These are phyloP conservation scores for Cassiopea andromeda DNA, from an alignment of 30 jellyfish, hydroid and myxozoan species.

Conservation along the genomic window DNA sequence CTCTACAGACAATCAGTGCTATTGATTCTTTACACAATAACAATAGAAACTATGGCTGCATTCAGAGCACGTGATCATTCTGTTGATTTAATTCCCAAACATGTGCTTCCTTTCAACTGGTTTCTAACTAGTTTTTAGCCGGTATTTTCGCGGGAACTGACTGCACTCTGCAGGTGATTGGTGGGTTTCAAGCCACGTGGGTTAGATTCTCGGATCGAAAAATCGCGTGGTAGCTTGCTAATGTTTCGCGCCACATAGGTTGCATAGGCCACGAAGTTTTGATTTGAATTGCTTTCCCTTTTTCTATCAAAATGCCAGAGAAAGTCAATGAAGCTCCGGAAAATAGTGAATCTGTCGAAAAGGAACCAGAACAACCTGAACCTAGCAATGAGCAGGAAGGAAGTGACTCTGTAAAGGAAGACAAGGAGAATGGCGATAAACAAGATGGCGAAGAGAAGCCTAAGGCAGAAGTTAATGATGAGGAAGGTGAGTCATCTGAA, in stretches of 20 bases:
- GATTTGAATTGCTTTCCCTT: no score
- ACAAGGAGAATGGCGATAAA: slow-evolving; percentile 26
- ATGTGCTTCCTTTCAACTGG: not conserved
- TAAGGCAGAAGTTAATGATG: slow-evolving; percentile 9
- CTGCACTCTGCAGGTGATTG: slow-evolving; percentile 14
- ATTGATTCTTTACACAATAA: no score
- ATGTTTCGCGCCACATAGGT: slow-evolving; percentile 54
- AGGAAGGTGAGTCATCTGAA: slow-evolving; percentile 29
- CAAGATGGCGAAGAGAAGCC: slow-evolving; percentile 56
- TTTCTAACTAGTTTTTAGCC: slow-evolving; percentile 13
- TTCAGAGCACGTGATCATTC: not conserved
- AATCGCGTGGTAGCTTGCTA: slow-evolving; percentile 45
- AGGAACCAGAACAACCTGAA: slow-evolving; percentile 45
- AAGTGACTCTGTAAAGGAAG: slow-evolving; percentile 14
- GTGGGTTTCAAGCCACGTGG: slow-evolving; percentile 37
- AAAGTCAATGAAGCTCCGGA: slow-evolving; percentile 47
- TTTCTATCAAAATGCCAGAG: slow-evolving; percentile 52
- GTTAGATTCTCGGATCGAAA: slow-evolving; percentile 18
- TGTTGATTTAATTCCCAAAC: not conserved
- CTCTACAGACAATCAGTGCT: no score
- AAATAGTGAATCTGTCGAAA: not conserved
- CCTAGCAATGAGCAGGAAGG: slow-evolving; percentile 30
- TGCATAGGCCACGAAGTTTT: not conserved
- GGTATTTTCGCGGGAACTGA: slow-evolving; percentile 56
- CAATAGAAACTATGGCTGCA: not conserved